phyloP scores from a whole-genome alignment of 2,113 vertebrate genomes.

The Leptosomus discolor region DNA sequence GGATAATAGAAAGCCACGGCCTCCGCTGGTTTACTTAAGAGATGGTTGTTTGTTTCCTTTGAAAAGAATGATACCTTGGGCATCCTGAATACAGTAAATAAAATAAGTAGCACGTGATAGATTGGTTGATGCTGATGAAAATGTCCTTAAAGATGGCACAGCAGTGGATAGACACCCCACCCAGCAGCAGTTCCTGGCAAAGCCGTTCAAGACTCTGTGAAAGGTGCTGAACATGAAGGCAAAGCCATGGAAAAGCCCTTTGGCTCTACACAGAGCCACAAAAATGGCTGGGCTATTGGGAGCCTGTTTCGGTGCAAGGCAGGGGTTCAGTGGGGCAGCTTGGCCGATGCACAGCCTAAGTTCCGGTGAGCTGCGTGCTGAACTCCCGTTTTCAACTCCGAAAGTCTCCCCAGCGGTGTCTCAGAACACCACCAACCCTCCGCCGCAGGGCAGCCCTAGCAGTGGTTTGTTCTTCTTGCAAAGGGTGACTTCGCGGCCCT shows the following conservation, averaged over 20 bases:
- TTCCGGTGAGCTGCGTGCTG: not conserved
- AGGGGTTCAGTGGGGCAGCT: not conserved
- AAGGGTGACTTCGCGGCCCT: not conserved
- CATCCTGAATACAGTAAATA: not conserved
- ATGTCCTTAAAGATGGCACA: not conserved
- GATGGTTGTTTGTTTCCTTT: not conserved
- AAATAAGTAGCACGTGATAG: not conserved
- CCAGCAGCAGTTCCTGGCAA: not conserved
- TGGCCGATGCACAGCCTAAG: rapidly evolving
- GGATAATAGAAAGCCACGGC: not conserved
- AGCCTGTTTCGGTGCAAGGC: not conserved
- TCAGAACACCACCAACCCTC: not conserved
- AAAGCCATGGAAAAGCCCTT: not conserved
- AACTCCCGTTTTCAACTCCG: not conserved
- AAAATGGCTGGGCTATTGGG: not conserved
- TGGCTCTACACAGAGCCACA: not conserved
- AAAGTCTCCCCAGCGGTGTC: not conserved
- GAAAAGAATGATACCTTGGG: not conserved
- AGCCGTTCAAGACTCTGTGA: not conserved
- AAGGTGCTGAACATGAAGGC: not conserved
- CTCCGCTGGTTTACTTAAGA: not conserved
- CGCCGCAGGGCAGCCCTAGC: not conserved
- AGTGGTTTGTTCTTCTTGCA: not conserved
- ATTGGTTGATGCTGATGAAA: not conserved
- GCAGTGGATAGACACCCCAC: not conserved